A percentile compares a stretch with the other conserved stretches of the same genome.
Evolutionary conservation across 2,797 vertebrate genomes (phyloP).

Genomic region (Hippopotamyrus pictus): DNA sequence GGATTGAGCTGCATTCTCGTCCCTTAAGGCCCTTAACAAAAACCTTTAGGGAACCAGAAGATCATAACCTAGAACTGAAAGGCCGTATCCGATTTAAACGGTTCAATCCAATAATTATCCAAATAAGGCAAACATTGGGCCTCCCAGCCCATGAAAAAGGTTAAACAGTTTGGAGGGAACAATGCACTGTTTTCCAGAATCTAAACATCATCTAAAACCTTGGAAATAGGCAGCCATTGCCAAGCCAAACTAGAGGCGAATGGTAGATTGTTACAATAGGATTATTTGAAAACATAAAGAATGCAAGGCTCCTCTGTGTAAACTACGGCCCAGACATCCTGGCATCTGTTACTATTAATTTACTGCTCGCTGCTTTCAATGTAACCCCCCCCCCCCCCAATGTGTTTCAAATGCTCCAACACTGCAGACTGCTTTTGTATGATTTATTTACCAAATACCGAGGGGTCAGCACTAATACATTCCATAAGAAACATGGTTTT

Average conservation of each 20-base stretch:
- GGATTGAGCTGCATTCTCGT: not conserved
- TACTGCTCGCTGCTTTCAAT: constrained; percentile 75
- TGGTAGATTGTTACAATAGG: constrained; percentile 43
- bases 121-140: constrained; percentile 68
- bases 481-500: constrained; percentile 60
- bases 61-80: constrained; percentile 8
- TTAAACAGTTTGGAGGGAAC: constrained; percentile 13
- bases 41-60: not conserved
- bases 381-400: constrained; percentile 59
- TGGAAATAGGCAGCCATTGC: constrained; percentile 19
- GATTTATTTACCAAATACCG: constrained; percentile 67
- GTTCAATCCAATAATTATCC: constrained; percentile 28
- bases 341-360: constrained; percentile 73
- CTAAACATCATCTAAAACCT: constrained; percentile 15
- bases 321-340: constrained; percentile 67
- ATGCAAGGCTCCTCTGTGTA: constrained; percentile 46
- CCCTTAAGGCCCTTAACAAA: not conserved
- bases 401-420: constrained; percentile 74
- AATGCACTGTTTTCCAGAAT: constrained; percentile 11
- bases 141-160: constrained; percentile 58
- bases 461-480: constrained; percentile 44
- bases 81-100: not conserved
- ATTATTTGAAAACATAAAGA: constrained; percentile 54
- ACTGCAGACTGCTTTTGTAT: constrained; percentile 65
- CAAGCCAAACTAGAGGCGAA: constrained; percentile 53